Base-by-base conservation (phyloP, 1,140 invertebrate genomes). In the Drosophila pruinosa region DNA sequence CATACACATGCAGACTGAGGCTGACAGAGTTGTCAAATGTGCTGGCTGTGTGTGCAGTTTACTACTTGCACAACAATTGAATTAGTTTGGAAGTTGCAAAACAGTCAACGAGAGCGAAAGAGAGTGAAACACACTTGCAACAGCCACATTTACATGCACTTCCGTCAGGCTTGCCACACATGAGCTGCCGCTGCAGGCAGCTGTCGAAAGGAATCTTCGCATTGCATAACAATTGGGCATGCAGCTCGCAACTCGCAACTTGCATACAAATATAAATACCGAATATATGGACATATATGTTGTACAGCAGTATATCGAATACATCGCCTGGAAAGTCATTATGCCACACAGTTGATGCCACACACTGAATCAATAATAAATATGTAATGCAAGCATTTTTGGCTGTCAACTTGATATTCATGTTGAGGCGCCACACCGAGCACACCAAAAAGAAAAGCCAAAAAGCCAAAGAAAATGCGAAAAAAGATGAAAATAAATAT, bases 1-100 rank as follows among this genome's bases (percentile, higher is more conserved):
- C 34, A 38, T 54, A 59, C 31, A 47, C 38, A 47, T 43, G 34
- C 39, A 36, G 47, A 58, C 26, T 43, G 2, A 48, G 5, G 38
- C 22, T 22, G 5, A 14, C 10, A 39, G 22, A 31, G 45, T 28
- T 17, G 12, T 26, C 48, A 58, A 10, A 12, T 41, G 15, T 26
- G 10, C 28, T 38, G 10, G 26, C 28, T 70, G 31, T 64, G 45
- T 65, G 62, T 54, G 57, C 21, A 47, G 59, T 61, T 47, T 64
- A 47, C 58, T 63, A 41, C 59, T 72, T 75, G 56, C 68, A 76
- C 78, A 75, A 88, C 82, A 88, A 88, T 88, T 78, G 82, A 88
- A 88, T 88, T 88, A 88, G 78, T 88, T 88, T 78, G 75, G 75
- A 78, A 88, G 82, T 82, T 75, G 48, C 78, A 76, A 78, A 69